Conservation (phyloP, 2,888 invertebrate species). For the Petrophora chlorosata region DNA sequence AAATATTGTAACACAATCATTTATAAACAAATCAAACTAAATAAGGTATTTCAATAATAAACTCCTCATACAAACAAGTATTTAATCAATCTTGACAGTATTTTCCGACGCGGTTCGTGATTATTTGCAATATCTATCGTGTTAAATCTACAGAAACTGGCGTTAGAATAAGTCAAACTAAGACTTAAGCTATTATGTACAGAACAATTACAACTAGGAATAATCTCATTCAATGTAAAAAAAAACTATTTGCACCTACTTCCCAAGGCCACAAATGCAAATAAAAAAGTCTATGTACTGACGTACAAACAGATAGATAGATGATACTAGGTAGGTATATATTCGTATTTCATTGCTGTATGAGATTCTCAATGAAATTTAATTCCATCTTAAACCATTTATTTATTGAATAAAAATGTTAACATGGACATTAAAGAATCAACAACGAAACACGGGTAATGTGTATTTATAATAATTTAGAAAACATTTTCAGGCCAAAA, state of each 20-base stretch:
- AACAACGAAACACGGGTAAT: constrained; percentile 1
- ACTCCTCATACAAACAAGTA: constrained; percentile 23
- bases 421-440: constrained; percentile 35
- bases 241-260: constrained; percentile 53
- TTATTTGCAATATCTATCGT: constrained; percentile 39
- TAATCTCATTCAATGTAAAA: constrained; percentile 79
- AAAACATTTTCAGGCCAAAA: constrained; percentile 16
- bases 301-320: constrained; percentile 25
- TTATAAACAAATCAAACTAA: constrained; percentile 41
- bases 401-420: not conserved
- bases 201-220: constrained; percentile 68
- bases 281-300: constrained; percentile 21
- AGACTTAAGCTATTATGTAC: constrained; percentile 71
- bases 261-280: constrained; percentile 62
- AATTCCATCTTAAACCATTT: constrained; percentile 35
- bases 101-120: constrained; percentile 36
- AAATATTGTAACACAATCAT: constrained; percentile 41
- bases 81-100: constrained; percentile 14
- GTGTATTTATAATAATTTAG: too few relatives aligned
- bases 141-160: constrained; percentile 60
- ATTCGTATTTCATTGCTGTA: constrained; percentile 39
- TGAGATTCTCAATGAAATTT: constrained; percentile 58
- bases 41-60: constrained; percentile 34
- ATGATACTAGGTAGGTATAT: too few relatives aligned
- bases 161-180: constrained; percentile 63